Conservation (phyloP, 1,140 invertebrate species). For the Holcopasites calliopsidis region DNA sequence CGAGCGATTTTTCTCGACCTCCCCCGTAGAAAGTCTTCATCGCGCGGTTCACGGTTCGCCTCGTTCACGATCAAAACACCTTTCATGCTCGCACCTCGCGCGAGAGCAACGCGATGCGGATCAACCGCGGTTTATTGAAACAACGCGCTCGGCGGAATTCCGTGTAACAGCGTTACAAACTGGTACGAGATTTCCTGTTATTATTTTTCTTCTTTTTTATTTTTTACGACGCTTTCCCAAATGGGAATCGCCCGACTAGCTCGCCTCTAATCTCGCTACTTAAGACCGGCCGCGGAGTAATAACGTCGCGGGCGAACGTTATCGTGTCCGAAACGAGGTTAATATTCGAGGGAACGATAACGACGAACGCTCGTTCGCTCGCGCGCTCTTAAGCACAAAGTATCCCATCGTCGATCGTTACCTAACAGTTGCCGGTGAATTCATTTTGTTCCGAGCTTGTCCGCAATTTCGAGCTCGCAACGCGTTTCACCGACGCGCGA, state of each 20-base stretch:
- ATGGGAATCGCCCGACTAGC: not conserved
- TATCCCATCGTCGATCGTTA: conserved; percentile 7
- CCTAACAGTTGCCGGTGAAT: conserved; percentile 20
- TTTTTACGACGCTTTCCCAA: conserved; percentile 1
- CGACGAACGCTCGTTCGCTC: not conserved
- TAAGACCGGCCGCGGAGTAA: too few species aligned
- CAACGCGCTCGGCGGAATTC: conserved; percentile 19
- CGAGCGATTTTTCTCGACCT: not conserved
- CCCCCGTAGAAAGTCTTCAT: too few species aligned
- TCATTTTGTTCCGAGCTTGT: conserved; percentile 24
- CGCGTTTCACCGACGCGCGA: conserved; percentile 15
- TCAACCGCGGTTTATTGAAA: not conserved
- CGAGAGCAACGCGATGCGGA: not conserved
- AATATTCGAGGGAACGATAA: conserved; percentile 21
- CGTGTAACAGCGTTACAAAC: conserved; percentile 7
- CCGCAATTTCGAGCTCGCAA: conserved; percentile 30
- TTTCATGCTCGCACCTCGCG: not conserved
- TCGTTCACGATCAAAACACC: not conserved
- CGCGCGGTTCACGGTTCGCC: too few species aligned
- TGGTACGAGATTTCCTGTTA: not conserved
- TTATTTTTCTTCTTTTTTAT: not conserved
- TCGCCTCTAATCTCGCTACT: conserved; percentile 11
- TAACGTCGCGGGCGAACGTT: not conserved
- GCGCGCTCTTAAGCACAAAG: conserved; percentile 11
- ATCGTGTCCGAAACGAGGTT: not conserved